Evolutionary conservation across 1,140 invertebrate species (phyloP).

Genomic region (Bombyx mandarina): DNA sequence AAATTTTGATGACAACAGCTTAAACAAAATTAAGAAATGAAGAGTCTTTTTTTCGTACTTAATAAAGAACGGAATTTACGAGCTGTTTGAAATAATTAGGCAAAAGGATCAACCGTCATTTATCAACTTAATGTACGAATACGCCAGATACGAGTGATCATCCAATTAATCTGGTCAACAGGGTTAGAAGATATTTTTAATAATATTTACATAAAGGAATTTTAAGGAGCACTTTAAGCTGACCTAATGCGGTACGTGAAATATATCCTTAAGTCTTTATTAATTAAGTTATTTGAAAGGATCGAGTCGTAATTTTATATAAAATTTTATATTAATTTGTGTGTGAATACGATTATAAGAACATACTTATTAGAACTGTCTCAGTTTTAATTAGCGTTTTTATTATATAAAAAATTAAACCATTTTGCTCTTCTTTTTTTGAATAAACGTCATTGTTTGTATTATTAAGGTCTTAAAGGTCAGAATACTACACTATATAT

Average conservation of each 20-base stretch:
- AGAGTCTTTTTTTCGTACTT: neutral
- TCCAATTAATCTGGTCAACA: slow-evolving; percentile 48
- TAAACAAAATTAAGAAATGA: neutral
- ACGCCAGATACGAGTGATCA: slow-evolving; percentile 37
- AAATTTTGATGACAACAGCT: too few relatives aligned
- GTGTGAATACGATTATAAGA: neutral
- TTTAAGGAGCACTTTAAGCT: slow-evolving; percentile 53
- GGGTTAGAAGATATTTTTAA: slow-evolving; percentile 32
- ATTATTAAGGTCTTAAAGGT: too few relatives aligned
- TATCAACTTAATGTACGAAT: slow-evolving; percentile 46
- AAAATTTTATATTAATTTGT: slow-evolving; percentile 1
- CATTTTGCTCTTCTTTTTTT: too few relatives aligned
- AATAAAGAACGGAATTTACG: slow-evolving; percentile 20
- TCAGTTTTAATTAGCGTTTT: too few relatives aligned
- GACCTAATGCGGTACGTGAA: slow-evolving; percentile 38
- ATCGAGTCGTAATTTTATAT: slow-evolving; percentile 13
- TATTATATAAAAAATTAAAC: too few relatives aligned
- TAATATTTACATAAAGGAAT: slow-evolving; percentile 58
- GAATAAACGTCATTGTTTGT: too few relatives aligned
- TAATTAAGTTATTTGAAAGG: slow-evolving; percentile 44
- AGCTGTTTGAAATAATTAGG: slow-evolving; percentile 59
- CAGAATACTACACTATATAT: too few relatives aligned
- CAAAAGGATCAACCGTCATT: slow-evolving; percentile 33
- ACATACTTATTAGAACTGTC: too few relatives aligned
- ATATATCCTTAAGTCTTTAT: slow-evolving; percentile 34